Base-by-base conservation (phyloP, 2,888 invertebrate species). In the Drosophila aldrichi region DNA sequence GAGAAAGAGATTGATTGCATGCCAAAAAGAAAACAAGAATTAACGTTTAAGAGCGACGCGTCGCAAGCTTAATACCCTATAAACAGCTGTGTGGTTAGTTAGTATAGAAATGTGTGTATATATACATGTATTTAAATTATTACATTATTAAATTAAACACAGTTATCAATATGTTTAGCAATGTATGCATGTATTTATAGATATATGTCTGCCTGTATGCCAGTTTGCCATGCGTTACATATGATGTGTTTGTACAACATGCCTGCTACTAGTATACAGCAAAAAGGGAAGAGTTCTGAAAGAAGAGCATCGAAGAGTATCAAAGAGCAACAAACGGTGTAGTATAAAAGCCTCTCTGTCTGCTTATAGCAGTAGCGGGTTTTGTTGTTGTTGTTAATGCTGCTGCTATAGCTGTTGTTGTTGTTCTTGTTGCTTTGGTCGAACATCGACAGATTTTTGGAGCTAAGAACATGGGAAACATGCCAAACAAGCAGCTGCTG, bases 1-100 rank as follows among this genome's bases (percentile, higher is more conserved):
- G 43, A 40, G 58, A 57, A 73, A 74, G 67, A 84, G 79, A 83
- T 83, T 86, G 83, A 86, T 86, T 83, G 86, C 79, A 72, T 69
- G 81, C 73, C 78, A 70, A 79, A 74, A 63, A 52, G 56, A 41
- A 56, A 41, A 56, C 18, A 41, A 32, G 55, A 43, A 56, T 43
- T 43, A n/a, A 56, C 5, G 20, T 5, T 22, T 1, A 34, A 18
- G 9, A 10, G 0, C 0, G 20, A 7, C 5, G 10, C 3, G 43
- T 10, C 20, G 56, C 6, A 0, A 7, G 20, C 6, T 34, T 6
- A 20, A 43, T 56, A 56, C 56, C 43, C 56, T 56, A 16, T 16
- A 34, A 5, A 5, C 3, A 22, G 6, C 3, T 6, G 0, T 16
- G 22, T 12, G 0, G 6, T n/a, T 14, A n/a, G n/a, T 3, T 40